A percentile compares a stretch with the other conserved stretches of the same genome.
Conservation (phyloP, 2,797 vertebrate genomes). For the Acestrorhynchus altus region DNA sequence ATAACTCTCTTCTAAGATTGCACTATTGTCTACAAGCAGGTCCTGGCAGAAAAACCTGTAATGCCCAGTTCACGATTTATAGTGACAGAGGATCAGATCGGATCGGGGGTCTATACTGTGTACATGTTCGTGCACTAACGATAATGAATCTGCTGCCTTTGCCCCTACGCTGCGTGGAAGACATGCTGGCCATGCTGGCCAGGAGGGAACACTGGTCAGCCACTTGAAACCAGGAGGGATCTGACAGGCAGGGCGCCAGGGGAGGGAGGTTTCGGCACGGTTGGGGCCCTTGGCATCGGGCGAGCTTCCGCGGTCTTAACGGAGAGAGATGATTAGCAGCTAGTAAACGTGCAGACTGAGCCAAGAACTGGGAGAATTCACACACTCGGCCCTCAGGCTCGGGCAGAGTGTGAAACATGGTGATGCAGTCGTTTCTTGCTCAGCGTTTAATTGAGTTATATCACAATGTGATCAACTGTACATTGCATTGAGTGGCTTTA, state of each 20-base stretch:
- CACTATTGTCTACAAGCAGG: background rate
- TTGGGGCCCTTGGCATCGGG: conserved; percentile 42
- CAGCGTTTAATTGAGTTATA: background rate
- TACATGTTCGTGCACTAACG: conserved; percentile 33
- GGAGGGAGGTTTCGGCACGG: conserved; percentile 34
- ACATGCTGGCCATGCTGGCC: conserved; percentile 11
- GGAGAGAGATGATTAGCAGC: conserved; percentile 50
- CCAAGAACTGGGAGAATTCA: conserved; percentile 49
- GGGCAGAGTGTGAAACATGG: conserved; percentile 41
- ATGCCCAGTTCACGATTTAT: background rate
- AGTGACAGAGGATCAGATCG: background rate
- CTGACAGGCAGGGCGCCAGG: conserved; percentile 41
- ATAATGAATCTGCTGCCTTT: conserved; percentile 34
- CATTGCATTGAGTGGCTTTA: background rate
- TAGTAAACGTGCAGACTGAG: conserved; percentile 42
- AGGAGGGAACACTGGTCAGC: conserved; percentile 29
- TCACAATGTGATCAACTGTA: conserved; percentile 1
- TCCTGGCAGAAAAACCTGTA: background rate
- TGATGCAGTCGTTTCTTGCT: conserved; percentile 28
- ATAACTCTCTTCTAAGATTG: background rate
- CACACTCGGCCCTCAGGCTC: conserved; percentile 33
- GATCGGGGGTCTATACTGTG: background rate
- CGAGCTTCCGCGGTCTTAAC: conserved; percentile 40
- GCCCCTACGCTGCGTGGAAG: background rate
- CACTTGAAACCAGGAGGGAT: conserved; percentile 34